Evolutionary conservation across 2,113 vertebrate species (phyloP).

Genomic region (Chaetorhynchus papuensis): DNA sequence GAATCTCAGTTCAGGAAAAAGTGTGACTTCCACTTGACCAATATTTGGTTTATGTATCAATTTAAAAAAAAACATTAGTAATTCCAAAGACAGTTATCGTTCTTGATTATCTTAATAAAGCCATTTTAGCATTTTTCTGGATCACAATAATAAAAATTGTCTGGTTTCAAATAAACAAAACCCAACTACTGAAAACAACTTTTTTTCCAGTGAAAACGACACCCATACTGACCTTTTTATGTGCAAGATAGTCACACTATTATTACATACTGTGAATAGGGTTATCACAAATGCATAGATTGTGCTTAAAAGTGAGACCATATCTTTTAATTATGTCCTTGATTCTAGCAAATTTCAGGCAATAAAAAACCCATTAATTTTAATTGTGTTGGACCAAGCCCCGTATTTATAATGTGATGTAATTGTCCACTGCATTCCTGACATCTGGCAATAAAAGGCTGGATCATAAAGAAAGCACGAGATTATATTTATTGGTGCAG

Average conservation of each 20-base stretch:
- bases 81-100: neutral
- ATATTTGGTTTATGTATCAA: neutral
- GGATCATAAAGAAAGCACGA: neutral
- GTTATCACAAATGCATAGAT: neutral
- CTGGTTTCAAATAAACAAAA: neutral
- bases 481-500: neutral
- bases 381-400: constrained; percentile 6
- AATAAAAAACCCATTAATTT: constrained; percentile 9
- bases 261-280: neutral
- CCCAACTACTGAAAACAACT: neutral
- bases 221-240: neutral
- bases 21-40: neutral
- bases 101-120: neutral
- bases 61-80: neutral
- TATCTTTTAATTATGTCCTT: constrained; percentile 16
- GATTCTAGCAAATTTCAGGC: constrained; percentile 14
- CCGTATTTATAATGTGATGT: neutral
- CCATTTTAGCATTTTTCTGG: neutral
- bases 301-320: neutral
- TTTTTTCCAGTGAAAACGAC: neutral
- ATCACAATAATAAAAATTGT: neutral
- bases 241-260: neutral
- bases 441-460: constrained; percentile 24
- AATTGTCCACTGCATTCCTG: neutral
- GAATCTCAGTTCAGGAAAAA: neutral